A percentile compares a stretch with the other conserved stretches of the same genome.
phyloP scores from a whole-genome alignment of 2,888 invertebrate species.

The Lithophane leautieri region DNA sequence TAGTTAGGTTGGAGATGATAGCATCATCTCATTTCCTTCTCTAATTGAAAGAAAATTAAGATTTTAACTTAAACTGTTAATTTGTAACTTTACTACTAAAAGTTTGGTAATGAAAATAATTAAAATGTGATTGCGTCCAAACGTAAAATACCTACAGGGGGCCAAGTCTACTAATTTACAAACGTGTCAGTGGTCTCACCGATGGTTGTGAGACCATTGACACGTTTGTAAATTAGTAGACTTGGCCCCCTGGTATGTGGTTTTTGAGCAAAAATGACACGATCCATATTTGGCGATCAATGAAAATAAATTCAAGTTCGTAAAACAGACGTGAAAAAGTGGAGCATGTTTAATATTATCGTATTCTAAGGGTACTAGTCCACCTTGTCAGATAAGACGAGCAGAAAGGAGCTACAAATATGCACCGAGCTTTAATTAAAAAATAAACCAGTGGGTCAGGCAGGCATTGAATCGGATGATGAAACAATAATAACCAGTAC shows the following conservation, averaged over 20 bases:
- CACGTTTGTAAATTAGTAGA: too few relatives aligned
- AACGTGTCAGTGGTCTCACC: too few relatives aligned
- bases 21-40: not conserved
- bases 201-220: too few relatives aligned
- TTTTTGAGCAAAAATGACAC: conserved; percentile 17
- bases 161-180: too few relatives aligned
- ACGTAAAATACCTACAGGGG: not conserved
- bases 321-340: conserved; percentile 53
- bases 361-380: conserved; percentile 56
- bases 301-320: conserved; percentile 41
- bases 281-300: conserved; percentile 52
- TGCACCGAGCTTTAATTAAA: conserved; percentile 1
- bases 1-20: not conserved
- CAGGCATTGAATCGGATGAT: conserved; percentile 3
- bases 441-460: conserved; percentile 35
- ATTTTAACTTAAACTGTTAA: not conserved
- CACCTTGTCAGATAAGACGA: conserved; percentile 53
- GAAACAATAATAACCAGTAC: conserved; percentile 7
- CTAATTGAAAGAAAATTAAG: not conserved
- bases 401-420: conserved; percentile 34
- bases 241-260: too few relatives aligned
- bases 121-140: not conserved
- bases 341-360: conserved; percentile 38
- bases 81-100: too few relatives aligned
- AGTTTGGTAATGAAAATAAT: not conserved